Percentiles rank a stretch among this genome's conserved stretches.
Evolutionary conservation across 2,888 invertebrate species (phyloP).

Genomic region (Ophion costatus): DNA sequence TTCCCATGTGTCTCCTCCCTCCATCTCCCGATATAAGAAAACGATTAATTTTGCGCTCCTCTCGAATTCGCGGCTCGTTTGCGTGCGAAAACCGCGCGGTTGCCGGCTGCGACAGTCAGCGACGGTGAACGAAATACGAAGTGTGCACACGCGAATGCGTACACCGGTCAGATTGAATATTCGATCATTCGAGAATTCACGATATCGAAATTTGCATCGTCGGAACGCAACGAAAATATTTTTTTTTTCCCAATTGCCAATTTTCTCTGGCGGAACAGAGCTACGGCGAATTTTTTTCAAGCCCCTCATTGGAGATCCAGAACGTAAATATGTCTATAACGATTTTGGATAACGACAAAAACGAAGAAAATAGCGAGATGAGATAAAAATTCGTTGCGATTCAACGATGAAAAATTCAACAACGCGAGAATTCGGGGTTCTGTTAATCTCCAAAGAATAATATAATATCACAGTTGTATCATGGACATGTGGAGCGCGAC

Average conservation of each 20-base stretch:
- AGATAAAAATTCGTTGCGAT: no score
- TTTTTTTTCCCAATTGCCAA: no score
- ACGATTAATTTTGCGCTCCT: conserved; percentile 50
- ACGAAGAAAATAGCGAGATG: no score
- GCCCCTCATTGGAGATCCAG: no score
- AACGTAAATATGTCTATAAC: no score
- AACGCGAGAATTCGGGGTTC: conserved; percentile 36
- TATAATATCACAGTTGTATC: conserved; percentile 83
- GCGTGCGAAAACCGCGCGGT: conserved; percentile 30
- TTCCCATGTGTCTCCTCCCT: not conserved
- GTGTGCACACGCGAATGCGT: conserved; percentile 26
- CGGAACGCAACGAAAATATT: no score
- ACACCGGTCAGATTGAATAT: conserved; percentile 48
- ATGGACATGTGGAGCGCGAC: conserved; percentile 77
- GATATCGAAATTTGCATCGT: no score
- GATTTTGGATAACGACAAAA: no score
- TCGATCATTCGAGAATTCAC: not conserved
- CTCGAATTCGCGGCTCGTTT: conserved; percentile 21
- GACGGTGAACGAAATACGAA: conserved; percentile 46
- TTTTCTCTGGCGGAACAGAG: no score
- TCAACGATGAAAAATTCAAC: no score
- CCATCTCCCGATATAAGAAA: conserved; percentile 23
- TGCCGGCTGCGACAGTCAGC: conserved; percentile 37
- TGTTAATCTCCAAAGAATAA: conserved; percentile 73
- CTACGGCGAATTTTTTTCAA: no score